Evolutionary conservation across 1,140 invertebrate genomes (phyloP).

Genomic region (Drosophila teissieri): DNA sequence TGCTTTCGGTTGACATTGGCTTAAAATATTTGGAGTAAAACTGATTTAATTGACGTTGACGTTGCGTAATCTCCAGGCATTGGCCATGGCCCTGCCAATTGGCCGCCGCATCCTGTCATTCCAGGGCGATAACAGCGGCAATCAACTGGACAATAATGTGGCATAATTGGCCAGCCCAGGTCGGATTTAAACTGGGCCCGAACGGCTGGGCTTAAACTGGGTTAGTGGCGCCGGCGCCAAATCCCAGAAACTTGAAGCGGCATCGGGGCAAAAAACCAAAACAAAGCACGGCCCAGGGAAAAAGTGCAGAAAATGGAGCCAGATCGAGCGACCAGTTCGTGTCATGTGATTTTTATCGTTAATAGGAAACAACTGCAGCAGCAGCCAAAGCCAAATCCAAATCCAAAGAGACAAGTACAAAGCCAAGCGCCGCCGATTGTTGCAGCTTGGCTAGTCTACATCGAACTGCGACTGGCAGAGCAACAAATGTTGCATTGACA

Average conservation of each 20-base stretch:
- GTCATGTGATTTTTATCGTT: conserved; percentile 83
- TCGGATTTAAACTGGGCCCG: conserved; percentile 52
- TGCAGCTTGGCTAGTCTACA: conserved; percentile 38
- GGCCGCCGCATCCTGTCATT: conserved; percentile 50
- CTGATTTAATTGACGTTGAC: conserved; percentile 81
- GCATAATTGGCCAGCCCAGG: conserved; percentile 75
- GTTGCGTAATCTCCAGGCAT: conserved; percentile 68
- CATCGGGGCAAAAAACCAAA: conserved; percentile 28
- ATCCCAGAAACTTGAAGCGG: conserved; percentile 18
- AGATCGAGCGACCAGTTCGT: conserved; percentile 79
- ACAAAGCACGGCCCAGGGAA: conserved; percentile 43
- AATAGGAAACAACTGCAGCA: conserved; percentile 81
- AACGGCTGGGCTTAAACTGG: conserved; percentile 57
- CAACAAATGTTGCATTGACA: conserved; percentile 78
- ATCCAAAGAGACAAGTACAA: conserved; percentile 58
- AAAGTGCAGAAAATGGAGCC: conserved; percentile 60
- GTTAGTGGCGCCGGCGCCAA: conserved; percentile 80
- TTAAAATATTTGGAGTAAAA: conserved; percentile 81
- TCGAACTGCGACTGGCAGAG: conserved; percentile 39
- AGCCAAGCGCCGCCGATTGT: conserved; percentile 69
- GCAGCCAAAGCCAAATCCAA: conserved; percentile 21
- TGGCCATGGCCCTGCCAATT: conserved; percentile 31
- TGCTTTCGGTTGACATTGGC: conserved; percentile 65
- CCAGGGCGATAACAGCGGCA: conserved; percentile 63
- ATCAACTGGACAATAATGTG: conserved; percentile 68